These are phyloP conservation scores for Pseudochromis fuscus DNA, from an alignment of 2,797 vertebrate species.

Conservation along the genomic window DNA sequence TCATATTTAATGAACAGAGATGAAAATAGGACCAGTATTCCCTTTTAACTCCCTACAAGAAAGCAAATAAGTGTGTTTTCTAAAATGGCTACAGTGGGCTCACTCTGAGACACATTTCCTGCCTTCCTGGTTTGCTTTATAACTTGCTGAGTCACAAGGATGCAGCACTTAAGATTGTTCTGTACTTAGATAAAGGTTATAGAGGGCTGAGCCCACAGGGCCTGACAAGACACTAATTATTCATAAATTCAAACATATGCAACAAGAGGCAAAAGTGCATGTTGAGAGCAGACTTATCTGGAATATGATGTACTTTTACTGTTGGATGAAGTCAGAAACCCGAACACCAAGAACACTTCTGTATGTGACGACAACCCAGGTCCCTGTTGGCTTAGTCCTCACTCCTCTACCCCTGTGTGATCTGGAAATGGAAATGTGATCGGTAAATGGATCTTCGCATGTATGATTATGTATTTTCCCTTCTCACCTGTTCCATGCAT, in stretches of 20 bases:
- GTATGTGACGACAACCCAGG: neutral
- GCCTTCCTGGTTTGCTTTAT: neutral
- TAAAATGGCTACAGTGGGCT: neutral
- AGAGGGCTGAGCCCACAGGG: conserved; percentile 7
- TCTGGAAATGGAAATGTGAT: too few species aligned
- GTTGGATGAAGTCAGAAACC: neutral
- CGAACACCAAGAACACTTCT: neutral
- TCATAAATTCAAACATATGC: conserved; percentile 16
- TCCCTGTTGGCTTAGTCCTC: too few species aligned
- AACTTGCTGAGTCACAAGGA: conserved; percentile 29
- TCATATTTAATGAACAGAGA: neutral
- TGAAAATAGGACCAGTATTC: neutral
- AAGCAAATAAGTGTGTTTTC: neutral
- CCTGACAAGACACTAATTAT: conserved; percentile 8
- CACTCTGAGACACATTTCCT: too few species aligned
- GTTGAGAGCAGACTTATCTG: neutral
- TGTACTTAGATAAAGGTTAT: conserved; percentile 24
- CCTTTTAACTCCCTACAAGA: neutral
- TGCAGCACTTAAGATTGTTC: neutral
- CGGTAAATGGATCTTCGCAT: too few species aligned
- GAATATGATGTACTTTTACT: neutral
- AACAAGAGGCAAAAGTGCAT: neutral
- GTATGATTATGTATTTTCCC: too few species aligned
- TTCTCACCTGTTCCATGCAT: too few species aligned
- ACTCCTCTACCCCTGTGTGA: too few species aligned